Base-by-base conservation (phyloP, 1,140 invertebrate genomes). In the Sarcophaga peregrina region DNA sequence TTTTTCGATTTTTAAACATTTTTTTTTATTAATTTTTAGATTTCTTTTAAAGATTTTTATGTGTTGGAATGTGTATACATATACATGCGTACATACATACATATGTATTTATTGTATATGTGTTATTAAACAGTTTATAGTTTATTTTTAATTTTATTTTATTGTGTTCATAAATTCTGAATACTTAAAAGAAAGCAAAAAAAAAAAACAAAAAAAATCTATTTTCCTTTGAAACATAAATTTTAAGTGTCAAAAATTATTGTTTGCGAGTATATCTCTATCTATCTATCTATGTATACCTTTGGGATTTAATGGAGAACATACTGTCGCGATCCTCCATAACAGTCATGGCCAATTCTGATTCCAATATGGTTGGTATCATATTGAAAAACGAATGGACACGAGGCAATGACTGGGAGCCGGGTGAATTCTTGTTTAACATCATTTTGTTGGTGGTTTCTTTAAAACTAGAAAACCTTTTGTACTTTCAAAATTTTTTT, bases 371-470 rank as follows among this genome's bases (percentile, higher is more conserved):
- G 75, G 88, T 87, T 7, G 88, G 88, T 85, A 89, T 89, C 87
- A 88, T 89, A 54, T 89, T 89, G 86, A 89, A 89, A 81, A 89
- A 89, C 47, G 88, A 89, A 80, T 89, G 88, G 54, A 89, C 88
- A 50, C 88, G 88, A 83, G 88, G 88, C 88, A 89, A 85, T 76
- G 88, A 89, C 74, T 86, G 87, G 85, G 88, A 89, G 52, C 85
- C 85, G 10, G 85, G 87, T 80, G 88, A 88, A 37, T 89, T 88
- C 83, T 89, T 89, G 82, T 89, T 89, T 20, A 89, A 75, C 88
- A 89, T 89, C 88, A 89, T 89, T 84, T 82, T 87, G 54, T 5
- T 68, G 80, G 9, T n/a, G 17, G 10, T 62, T n/a, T n/a, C n/a
- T n/a, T n/a, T n/a, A 37, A 37, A 37, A 37, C 1, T 2, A 37